Evolutionary conservation across 2,797 vertebrate genomes (phyloP), one percentile per base, ranked within the genome.

Genomic region (Garrulus glandarius): DNA sequence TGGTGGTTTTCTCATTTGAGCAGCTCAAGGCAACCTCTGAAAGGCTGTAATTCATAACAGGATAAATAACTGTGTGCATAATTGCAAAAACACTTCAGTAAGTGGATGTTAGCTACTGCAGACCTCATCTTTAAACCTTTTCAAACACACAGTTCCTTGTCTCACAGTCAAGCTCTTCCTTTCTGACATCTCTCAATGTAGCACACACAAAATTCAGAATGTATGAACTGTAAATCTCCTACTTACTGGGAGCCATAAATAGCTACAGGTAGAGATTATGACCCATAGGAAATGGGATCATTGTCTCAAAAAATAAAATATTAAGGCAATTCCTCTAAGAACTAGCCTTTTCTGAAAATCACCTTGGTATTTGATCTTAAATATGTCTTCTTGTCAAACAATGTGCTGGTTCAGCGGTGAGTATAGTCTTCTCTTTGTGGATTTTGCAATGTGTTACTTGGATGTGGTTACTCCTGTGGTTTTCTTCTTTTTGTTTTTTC

Each of bases 1-100:
- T 74, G 65, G 81, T 21, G 26, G 71, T 90, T 97, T 95, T 97
- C 86, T 97, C 95, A 92, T 91, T 96, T 86, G 89, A 96, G 84
- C 27, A 1, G 26, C 82, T 94, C 69, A 81, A 97, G 91, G 70
- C 77, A 97, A 95, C 84, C 74, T 87, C 43, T 81, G 79, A 97
- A 97, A 96, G 84, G 70, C 71, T 60, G 26, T 56, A 95, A 93
- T 52, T 93, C 70, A 71, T 91, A 96, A 96, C 17, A 91, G 74
- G 93, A 88, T 89, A 92, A 96, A 97, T 95, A 97, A 96, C 89
- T 79, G 36, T 84, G 79, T 86, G 53, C 52, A 49, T 92, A 97
- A 96, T 82, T 93, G 75, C 17, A 9, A 86, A 95, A 97, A 96
- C 84, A 89, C 88, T 92, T 94, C 82, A 94, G 86, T 94, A 95